These are phyloP conservation scores for Salvelinus sp. DNA, from an alignment of 2,113 vertebrate genomes.

Conservation along the genomic window DNA sequence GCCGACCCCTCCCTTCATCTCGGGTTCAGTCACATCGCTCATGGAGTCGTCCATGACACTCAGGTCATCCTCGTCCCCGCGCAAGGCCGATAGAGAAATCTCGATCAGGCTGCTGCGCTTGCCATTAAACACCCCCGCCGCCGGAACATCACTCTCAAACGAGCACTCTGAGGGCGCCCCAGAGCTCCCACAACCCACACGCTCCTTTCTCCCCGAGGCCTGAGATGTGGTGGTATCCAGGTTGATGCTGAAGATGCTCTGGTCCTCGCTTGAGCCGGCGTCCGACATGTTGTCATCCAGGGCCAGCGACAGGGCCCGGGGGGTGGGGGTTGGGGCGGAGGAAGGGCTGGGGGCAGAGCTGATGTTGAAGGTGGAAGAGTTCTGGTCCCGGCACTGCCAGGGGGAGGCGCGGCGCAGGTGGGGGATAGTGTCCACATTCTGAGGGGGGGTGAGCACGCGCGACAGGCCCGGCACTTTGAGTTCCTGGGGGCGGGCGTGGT, in stretches of 20 bases:
- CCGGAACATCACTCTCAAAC: conserved; percentile 76
- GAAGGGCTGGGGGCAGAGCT: conserved; percentile 47
- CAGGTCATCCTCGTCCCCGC: conserved; percentile 70
- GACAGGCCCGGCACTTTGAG: conserved; percentile 74
- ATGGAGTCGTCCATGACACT: conserved; percentile 71
- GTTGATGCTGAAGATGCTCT: conserved; percentile 72
- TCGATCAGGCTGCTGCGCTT: conserved; percentile 83
- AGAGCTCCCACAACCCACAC: conserved; percentile 62
- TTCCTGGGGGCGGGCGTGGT: conserved; percentile 72
- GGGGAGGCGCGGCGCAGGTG: conserved; percentile 84
- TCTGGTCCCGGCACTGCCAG: conserved; percentile 83
- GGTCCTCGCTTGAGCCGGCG: conserved; percentile 64
- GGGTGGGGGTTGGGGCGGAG: conserved; percentile 31
- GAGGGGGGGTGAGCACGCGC: conserved; percentile 77
- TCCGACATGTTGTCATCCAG: conserved; percentile 63
- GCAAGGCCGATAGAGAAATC: conserved; percentile 79
- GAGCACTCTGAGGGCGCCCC: conserved; percentile 79
- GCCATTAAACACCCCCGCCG: conserved; percentile 52
- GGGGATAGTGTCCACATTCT: conserved; percentile 85
- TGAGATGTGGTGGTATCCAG: conserved; percentile 55
- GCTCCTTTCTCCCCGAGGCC: conserved; percentile 52
- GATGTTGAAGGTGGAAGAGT: conserved; percentile 83
- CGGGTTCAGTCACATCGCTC: conserved; percentile 75
- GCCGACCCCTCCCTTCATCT: conserved; percentile 74
- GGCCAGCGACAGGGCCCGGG: conserved; percentile 9